Evolutionary conservation across 2,113 vertebrate species (phyloP), one percentile per base, ranked within the genome.

Genomic region (Brevimyrus niger): DNA sequence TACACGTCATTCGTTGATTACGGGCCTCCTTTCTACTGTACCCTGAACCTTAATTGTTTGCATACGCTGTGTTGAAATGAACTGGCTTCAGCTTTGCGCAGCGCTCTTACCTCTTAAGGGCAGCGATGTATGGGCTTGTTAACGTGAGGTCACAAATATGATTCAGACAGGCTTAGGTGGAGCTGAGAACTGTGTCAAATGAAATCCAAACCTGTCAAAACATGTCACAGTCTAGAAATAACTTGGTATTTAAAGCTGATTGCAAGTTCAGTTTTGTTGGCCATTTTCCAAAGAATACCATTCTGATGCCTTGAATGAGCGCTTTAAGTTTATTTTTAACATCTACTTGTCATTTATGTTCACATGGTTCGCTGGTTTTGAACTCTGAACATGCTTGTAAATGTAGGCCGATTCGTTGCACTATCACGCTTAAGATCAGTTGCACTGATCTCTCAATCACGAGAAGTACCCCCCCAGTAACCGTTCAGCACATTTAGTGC

Each of bases 281-380:
- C 47, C 69, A 58, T 80, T 82, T 46, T 85, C 89, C 89, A 89
- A 89, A 89, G 82, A 87, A 51, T 51, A 85, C 84, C 50, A 48
- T 86, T 51, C 42, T 17, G 61, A 48, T 86, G 89, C 84, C 84
- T 89, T 53, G 46, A 47, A 73, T 23, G 46, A 58, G 35, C 23
- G 42, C 80, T 65, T 80, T 58, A 27, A 27, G 19, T 10, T 47
- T 23, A n/a, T 80, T 17, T 82, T 35, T 89, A 42, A 31, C 35
- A 80, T 42, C 35, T 42, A 38, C 35, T 80, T 80, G 73, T 42
- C 35, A 42, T 80, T 80, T 15, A 15, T 46, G 42, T 69, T 5
- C 21, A 38, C 35, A 4, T 87, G 58, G 27, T 86, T 46, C 19
- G 13, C 47, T 86, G 31, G 42, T 73, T 27, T 86, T 73, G 15